Evolutionary conservation across 2,113 vertebrate species (phyloP), one percentile per base, ranked within the genome.

Genomic region (Leptobrachium ailaonicum): DNA sequence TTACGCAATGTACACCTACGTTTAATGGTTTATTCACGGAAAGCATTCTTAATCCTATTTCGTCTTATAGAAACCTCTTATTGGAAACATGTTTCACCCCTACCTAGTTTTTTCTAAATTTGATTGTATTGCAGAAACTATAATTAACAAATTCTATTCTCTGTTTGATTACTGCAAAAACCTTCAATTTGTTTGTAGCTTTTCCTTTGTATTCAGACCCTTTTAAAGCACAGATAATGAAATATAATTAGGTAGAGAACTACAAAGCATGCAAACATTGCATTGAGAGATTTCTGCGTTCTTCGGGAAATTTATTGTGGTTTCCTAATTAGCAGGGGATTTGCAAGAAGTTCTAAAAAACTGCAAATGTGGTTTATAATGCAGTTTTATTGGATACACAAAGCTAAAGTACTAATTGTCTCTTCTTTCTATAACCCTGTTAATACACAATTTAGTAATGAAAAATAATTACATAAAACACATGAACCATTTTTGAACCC

Each of bases 181-280:
- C n/a, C 62, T 64, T 20, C 20, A 64, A 64, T 64, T 64, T 64
- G 62, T 64, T 20, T 64, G 62, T 64, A 7, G 9, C 62, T 64
- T 40, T 64, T 64, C 32, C 10, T 64, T 20, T 40, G 3, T 13
- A 64, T 8, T n/a, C n/a, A 20, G 14, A 32, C 62, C 4, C 14
- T 62, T 62, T 64, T 32, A 64, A 64, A 20, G 10, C 62, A 32
- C 62, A 64, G 14, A 32, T 64, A 64, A 64, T 64, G 62, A 40
- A 64, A 64, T 64, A 2, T 64, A 64, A 64, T 64, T 64, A 64
- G 32, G 62, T 40, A 40, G 62, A 14, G 10, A 64, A 64, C 6
- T 64, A 64, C 62, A 64, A 64, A 64, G 20, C 62, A 64, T 64
- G 62, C 62, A 64, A 64, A 64, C 62, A 64, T 64, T 32, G 20